Evolutionary conservation across 2,888 invertebrate genomes (phyloP), one percentile per base, ranked within the genome.

Genomic region (Pyrrhosoma nymphula): DNA sequence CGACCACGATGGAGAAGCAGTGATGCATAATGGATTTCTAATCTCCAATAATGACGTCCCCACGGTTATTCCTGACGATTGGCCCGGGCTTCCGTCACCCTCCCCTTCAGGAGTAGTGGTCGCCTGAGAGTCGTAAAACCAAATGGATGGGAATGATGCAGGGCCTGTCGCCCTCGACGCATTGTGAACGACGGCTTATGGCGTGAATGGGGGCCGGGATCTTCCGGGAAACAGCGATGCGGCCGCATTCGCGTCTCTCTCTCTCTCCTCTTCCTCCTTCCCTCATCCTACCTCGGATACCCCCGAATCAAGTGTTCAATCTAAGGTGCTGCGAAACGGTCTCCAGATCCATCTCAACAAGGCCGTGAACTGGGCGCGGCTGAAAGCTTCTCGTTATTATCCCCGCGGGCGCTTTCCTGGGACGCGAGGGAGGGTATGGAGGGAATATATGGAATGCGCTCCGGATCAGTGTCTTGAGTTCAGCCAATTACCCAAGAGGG

Each of bases 11-110:
- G 30, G 14, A 82, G 82, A 47, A 12, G 75, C 93, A 69, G 47
- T 39, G 93, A 93, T 93, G 23, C 69, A 93, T 93, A 75, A 93
- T 93, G 93, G 93, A 93, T 93, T 93, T 93, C 93, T 69, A 93
- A 93, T 93, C 93, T 47, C 47, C 93, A 26, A 69, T 26, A 75
- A 93, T 23, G 93, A 69, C 93, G 47, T 89, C 89, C 55, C 89
- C 55, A n/a, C n/a, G 56, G 55, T 60, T 55, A 75, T 69, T 55
- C 93, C 35, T 26, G 47, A 35, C 69, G n/a, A 55, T 89, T 55
- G 56, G 23, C 89, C 88, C 47, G 39, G 20, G 88, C 20, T 26
- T 35, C 47, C 89, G 56, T n/a, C 82, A 26, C 35, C 82, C 35
- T 82, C 82, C 35, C 35, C n/a, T 18, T 60, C 60, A 20, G 60